These are phyloP conservation scores for Lepidocyrtoides sp. DNA, from an alignment of 2,888 invertebrate species.

Conservation along the genomic window DNA sequence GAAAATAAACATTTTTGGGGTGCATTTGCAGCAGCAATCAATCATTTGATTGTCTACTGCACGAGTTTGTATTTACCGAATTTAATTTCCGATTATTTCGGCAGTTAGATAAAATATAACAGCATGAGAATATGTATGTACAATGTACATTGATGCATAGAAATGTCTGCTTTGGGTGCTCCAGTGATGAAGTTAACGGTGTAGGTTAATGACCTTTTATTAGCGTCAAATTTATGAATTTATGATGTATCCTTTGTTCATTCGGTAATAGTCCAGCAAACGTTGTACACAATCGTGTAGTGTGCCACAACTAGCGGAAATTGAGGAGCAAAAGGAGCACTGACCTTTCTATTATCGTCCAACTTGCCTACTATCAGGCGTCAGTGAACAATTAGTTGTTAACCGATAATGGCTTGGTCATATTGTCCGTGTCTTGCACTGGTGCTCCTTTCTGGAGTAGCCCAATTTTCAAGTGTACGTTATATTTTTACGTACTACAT, in stretches of 20 bases:
- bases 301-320: background rate
- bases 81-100: conserved; percentile 22
- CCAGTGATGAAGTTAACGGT: background rate
- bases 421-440: background rate
- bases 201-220: conserved; percentile 49
- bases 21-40: background rate
- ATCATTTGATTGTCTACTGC: background rate
- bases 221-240: conserved; percentile 55
- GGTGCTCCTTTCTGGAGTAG: conserved; percentile 48
- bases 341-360: conserved; percentile 36
- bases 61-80: background rate
- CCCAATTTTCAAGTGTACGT: conserved; percentile 68
- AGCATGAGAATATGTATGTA: no score
- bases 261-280: no score
- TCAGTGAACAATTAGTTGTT: conserved; percentile 15
- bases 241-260: background rate
- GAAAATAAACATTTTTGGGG: no score
- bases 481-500: background rate
- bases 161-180: background rate
- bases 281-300: background rate
- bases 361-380: background rate
- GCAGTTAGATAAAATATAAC: no score
- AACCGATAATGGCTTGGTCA: conserved; percentile 20
- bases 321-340: conserved; percentile 47
- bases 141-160: no score